Evolutionary conservation across 2,113 vertebrate species (phyloP), one percentile per base, ranked within the genome.

Genomic region (Amphilophus citrinellus): DNA sequence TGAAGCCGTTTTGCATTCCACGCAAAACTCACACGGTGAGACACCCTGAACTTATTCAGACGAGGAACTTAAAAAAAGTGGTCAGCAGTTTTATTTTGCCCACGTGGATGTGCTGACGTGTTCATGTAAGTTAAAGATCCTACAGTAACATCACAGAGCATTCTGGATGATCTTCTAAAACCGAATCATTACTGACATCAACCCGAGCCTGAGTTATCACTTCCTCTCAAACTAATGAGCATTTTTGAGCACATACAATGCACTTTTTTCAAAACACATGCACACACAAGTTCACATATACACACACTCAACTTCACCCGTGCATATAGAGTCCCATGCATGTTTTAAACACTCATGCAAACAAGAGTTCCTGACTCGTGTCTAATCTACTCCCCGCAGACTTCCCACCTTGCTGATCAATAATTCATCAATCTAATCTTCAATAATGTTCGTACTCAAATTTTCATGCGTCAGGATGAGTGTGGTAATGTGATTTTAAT

Each of bases 371-470:
- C 30, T 75, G 56, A 39, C 77, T 85, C 3, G 4, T 82, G 78
- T 85, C 77, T 86, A 66, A 90, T 90, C 76, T 35, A 22, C 80
- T 91, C 87, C 71, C 89, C 17, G 8, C 44, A 75, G 92, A 81
- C 63, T 76, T 88, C 80, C 88, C 86, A 91, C 89, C 91, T 91
- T 30, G 37, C 76, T 10, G 60, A 92, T 94, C 87, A 92, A 94
- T 94, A 91, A 92, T 92, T 93, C 84, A 93, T 89, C 79, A 68
- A 87, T 87, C 63, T 81, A 86, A 88, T 89, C 84, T 91, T 89
- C 90, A 89, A 90, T 92, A 92, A 90, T 89, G 88, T 90, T 84
- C 50, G 60, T 61, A 83, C 92, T 95, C 90, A 92, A 94, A 92
- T 81, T 85, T 92, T 92, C 61, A 92, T 89, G 87, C 37, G 84